Evolutionary conservation across 2,797 vertebrate species (phyloP).

Genomic region (Pseudochirops cupreus): DNA sequence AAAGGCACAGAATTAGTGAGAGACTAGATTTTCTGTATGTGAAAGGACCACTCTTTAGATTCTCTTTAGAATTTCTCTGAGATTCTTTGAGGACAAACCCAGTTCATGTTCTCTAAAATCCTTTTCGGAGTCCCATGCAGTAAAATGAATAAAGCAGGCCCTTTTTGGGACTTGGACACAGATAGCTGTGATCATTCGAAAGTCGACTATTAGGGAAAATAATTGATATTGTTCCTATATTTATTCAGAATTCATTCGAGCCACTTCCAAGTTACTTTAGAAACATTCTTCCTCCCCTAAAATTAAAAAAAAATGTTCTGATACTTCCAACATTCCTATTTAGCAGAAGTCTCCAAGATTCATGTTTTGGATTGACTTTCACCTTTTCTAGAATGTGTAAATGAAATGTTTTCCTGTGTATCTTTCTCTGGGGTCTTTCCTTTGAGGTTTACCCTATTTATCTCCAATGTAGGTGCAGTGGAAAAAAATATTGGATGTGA

Average conservation of each 20-base stretch:
- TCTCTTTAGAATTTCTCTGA: conserved; percentile 39
- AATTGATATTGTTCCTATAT: conserved; percentile 8
- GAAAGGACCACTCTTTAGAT: background rate
- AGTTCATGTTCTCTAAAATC: conserved; percentile 13
- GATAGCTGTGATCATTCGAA: conserved; percentile 23
- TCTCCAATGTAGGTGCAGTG: background rate
- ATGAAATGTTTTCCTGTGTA: background rate
- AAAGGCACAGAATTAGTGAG: background rate
- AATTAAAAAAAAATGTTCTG: background rate
- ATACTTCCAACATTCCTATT: background rate
- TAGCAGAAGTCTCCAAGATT: background rate
- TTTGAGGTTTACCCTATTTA: background rate
- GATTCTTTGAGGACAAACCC: conserved; percentile 23
- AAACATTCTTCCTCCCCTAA: background rate
- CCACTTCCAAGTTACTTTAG: background rate
- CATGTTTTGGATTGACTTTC: background rate
- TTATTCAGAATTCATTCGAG: conserved; percentile 34
- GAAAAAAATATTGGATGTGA: background rate
- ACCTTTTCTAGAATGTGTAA: background rate
- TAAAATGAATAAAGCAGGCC: conserved; percentile 21
- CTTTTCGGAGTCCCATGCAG: background rate
- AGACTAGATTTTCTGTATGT: background rate
- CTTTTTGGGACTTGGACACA: conserved; percentile 29
- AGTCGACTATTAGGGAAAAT: conserved; percentile 24
- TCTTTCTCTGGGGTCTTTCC: background rate